Base-by-base conservation (phyloP, 2,797 vertebrate genomes). In the Centroberyx gerrardi region DNA sequence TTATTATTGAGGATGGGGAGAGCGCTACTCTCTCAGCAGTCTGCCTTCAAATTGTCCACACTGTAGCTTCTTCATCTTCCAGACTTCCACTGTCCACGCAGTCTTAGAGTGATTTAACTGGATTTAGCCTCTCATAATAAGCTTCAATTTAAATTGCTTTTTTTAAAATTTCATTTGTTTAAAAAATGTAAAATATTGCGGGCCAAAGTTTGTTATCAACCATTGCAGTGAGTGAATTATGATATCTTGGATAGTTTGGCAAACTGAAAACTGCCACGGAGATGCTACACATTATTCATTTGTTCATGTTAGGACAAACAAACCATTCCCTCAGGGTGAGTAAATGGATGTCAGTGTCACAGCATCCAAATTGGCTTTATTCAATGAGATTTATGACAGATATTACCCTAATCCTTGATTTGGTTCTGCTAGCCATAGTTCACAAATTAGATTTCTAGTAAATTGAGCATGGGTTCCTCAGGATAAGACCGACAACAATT, bases 371-470 rank as follows among this genome's bases (percentile, higher is more conserved):
- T 58, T 33, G 44, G 55, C 66, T 71, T 87, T 73, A 67, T 65
- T 76, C 51, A 62, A 12, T 49, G 33, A 80, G 62, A 87, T 87
- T 79, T 73, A 77, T 82, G 76, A 60, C 52, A 65, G 22, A 51
- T 68, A 81, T 76, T 68, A 60, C 17, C 58, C 42, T 53, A 48
- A 58, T 68, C 69, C 13, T 28, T 12, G 31, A 53, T 68, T 78
- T 81, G 76, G 46, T 80, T 61, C 80, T 56, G 48, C 49, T 38
- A 53, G 67, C 51, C 51, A 33, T 53, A 8, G 53, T 70, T 79
- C 38, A 75, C 76, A 83, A 89, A 92, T 90, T 74, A 6, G 33
- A 79, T 90, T 89, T 88, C 51, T 73, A 31, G 46, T 42, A 55
- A 88, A 78, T 85, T 12, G 76, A 69, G 69, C 38, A 2, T 18